These are phyloP conservation scores for Myiozetetes cayanensis DNA, from an alignment of 2,113 vertebrate genomes.

Conservation along the genomic window DNA sequence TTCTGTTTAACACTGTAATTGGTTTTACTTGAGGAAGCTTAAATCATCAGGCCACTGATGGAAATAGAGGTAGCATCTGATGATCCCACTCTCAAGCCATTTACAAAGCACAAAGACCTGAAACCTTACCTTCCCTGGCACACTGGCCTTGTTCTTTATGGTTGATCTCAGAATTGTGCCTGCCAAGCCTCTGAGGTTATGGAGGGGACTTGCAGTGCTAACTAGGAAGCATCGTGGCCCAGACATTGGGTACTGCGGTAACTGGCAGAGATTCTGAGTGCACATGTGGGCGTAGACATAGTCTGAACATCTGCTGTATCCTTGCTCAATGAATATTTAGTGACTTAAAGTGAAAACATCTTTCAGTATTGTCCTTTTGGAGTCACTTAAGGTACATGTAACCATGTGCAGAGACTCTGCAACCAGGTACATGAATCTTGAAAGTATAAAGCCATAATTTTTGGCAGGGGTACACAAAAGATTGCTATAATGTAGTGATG, in stretches of 20 bases:
- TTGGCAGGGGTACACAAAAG: background rate
- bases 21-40: background rate
- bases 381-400: background rate
- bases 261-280: background rate
- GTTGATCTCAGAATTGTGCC: background rate
- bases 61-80: background rate
- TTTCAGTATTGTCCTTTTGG: background rate
- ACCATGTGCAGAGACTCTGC: background rate
- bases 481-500: background rate
- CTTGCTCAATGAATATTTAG: background rate
- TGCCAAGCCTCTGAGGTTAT: background rate
- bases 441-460: background rate
- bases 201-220: background rate
- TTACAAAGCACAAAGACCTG: background rate
- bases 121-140: background rate
- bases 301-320: background rate
- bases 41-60: background rate
- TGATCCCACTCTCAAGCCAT: background rate
- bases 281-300: background rate
- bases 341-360: background rate
- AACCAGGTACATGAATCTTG: background rate
- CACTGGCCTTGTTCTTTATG: background rate
- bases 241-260: background rate
- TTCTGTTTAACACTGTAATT: background rate
- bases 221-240: accelerated